Evolutionary conservation across 2,113 vertebrate species (phyloP).

Genomic region (Cygnus buccinator): DNA sequence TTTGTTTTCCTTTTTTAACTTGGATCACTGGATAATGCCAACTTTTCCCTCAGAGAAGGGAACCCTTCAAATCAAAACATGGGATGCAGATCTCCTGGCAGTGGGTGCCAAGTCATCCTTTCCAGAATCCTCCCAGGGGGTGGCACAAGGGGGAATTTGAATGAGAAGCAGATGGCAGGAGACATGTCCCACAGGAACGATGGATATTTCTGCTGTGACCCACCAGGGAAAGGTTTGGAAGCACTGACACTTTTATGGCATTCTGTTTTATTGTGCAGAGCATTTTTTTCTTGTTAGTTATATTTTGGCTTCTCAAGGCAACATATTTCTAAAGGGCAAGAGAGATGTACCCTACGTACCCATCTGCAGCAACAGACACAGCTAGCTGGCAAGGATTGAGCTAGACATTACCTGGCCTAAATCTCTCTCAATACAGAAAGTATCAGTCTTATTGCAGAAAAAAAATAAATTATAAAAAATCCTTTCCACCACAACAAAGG

Average conservation of each 20-base stretch:
- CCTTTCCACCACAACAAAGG: background rate
- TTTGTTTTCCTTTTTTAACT: conserved; percentile 60
- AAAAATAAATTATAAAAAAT: background rate
- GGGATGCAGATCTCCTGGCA: conserved; percentile 31
- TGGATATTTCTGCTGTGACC: conserved; percentile 64
- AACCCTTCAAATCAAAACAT: conserved; percentile 41
- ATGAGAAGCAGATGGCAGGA: conserved; percentile 61
- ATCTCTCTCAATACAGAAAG: background rate
- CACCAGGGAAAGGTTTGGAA: conserved; percentile 61
- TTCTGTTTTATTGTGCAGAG: conserved; percentile 47
- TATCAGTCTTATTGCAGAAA: background rate
- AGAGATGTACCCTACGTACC: background rate
- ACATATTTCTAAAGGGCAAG: conserved; percentile 45
- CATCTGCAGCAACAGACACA: background rate
- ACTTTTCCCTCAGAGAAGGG: background rate
- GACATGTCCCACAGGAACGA: background rate
- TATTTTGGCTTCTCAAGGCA: conserved; percentile 49
- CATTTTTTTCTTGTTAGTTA: conserved; percentile 58
- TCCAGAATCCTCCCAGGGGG: conserved; percentile 34
- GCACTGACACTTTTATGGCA: conserved; percentile 57
- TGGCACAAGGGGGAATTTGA: background rate
- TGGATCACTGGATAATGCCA: conserved; percentile 17
- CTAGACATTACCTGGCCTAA: background rate
- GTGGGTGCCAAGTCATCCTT: conserved; percentile 12
- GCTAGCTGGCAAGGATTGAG: background rate